Evolutionary conservation across 1,140 invertebrate species (phyloP).

Genomic region (Caerostris darwini): DNA sequence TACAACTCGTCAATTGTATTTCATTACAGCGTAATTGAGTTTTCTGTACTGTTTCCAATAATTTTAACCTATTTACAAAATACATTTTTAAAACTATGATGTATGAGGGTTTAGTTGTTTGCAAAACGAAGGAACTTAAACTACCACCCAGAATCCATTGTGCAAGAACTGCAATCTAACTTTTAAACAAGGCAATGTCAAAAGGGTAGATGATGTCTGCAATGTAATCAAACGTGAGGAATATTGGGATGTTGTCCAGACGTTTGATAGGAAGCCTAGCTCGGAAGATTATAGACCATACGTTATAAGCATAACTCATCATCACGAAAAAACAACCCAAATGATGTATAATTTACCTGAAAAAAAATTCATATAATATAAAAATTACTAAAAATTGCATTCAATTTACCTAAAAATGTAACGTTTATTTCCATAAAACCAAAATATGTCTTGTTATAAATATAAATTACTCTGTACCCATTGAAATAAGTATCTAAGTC

Average conservation of each 20-base stretch:
- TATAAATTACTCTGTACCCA: too few species aligned
- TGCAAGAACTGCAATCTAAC: slow-evolving; percentile 88
- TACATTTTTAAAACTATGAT: too few species aligned
- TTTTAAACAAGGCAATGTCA: slow-evolving; percentile 92
- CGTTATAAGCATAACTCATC: slow-evolving; percentile 92
- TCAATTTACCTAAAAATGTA: background rate
- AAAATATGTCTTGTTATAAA: too few species aligned
- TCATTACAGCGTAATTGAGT: too few species aligned
- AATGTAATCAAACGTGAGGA: slow-evolving; percentile 90
- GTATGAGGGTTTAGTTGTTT: too few species aligned
- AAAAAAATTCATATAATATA: background rate
- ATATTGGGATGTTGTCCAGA: slow-evolving; percentile 86
- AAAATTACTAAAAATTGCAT: too few species aligned
- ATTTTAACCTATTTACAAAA: too few species aligned
- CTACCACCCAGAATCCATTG: slow-evolving; percentile 89
- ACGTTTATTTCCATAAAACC: background rate
- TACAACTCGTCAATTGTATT: too few species aligned
- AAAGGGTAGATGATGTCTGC: slow-evolving; percentile 92
- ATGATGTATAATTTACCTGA: slow-evolving; percentile 85
- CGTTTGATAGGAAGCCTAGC: slow-evolving; percentile 92
- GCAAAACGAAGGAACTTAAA: background rate
- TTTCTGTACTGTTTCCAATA: too few species aligned
- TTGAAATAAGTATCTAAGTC: too few species aligned
- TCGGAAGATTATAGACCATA: slow-evolving; percentile 91
- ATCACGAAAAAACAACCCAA: slow-evolving; percentile 93